Evolutionary conservation across 2,113 vertebrate species (phyloP).

Genomic region (Oxyura jamaicensis): DNA sequence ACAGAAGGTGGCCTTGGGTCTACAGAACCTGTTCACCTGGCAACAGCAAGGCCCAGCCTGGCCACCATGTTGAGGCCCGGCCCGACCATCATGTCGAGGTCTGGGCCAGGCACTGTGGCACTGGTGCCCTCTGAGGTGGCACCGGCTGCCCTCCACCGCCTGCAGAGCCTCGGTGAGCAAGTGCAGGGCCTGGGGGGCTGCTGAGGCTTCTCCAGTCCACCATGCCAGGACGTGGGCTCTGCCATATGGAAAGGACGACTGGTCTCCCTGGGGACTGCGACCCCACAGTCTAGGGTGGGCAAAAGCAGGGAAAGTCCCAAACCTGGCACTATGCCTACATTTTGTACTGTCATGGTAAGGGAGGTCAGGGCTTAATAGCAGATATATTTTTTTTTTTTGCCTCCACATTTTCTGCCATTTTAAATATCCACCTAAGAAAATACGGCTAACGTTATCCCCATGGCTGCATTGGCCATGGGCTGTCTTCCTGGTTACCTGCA

Average conservation of each 20-base stretch:
- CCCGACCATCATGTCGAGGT: neutral
- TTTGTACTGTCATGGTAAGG: neutral
- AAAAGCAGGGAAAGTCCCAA: neutral
- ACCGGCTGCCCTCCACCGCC: conserved; percentile 52
- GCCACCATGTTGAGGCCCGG: neutral
- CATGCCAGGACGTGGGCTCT: neutral
- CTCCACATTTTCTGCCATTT: fast-evolving
- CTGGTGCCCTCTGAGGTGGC: conserved; percentile 13
- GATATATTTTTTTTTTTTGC: neutral
- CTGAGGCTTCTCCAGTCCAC: neutral
- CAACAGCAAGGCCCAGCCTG: fast-evolving
- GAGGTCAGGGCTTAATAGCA: neutral
- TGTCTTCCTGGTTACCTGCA: neutral
- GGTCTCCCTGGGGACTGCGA: fast-evolving
- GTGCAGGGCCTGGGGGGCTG: neutral
- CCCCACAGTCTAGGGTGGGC: fast-evolving
- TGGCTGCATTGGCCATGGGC: neutral
- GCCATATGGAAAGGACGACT: neutral
- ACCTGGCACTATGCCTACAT: fast-evolving
- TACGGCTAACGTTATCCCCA: fast-evolving
- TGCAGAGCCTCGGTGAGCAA: conserved; percentile 77
- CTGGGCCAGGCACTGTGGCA: fast-evolving
- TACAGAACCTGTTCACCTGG: neutral
- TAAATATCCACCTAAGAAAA: neutral
- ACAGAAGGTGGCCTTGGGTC: fast-evolving